phyloP scores from a whole-genome alignment of 2,888 invertebrate genomes.

The Harpalus rufipes region DNA sequence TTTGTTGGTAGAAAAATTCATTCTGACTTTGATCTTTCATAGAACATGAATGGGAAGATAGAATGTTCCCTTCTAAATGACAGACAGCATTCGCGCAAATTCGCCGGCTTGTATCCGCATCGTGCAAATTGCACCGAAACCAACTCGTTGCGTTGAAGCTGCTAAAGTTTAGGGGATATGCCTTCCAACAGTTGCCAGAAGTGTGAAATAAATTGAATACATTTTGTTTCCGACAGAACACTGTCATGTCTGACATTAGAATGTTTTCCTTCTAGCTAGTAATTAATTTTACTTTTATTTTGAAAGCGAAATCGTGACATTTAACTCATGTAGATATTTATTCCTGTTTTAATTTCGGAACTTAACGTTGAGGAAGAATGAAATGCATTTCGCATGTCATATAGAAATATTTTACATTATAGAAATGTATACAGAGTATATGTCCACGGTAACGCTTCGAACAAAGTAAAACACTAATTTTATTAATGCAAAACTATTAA shows the following conservation, averaged over 20 bases:
- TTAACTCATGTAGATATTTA: constrained; percentile 23
- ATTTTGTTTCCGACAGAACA: constrained; percentile 50
- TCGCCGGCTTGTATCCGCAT: constrained; percentile 38
- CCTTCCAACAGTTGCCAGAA: constrained; percentile 52
- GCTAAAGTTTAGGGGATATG: constrained; percentile 59
- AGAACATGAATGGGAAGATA: not conserved
- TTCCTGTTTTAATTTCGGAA: constrained; percentile 28
- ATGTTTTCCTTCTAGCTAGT: constrained; percentile 22
- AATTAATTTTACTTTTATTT: constrained; percentile 57
- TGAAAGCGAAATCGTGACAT: constrained; percentile 44
- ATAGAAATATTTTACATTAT: no score
- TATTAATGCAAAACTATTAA: no score
- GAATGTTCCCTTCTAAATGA: constrained; percentile 21
- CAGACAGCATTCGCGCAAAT: constrained; percentile 52
- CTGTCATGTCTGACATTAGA: constrained; percentile 62
- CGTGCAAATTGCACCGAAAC: constrained; percentile 55
- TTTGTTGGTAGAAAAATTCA: not conserved
- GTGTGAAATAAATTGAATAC: constrained; percentile 64
- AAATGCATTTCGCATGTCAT: no score
- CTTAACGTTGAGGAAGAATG: no score
- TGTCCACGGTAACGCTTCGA: no score
- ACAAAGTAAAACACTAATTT: no score
- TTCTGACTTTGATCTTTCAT: not conserved
- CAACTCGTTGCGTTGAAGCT: constrained; percentile 23
- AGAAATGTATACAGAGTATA: no score